phyloP scores from a whole-genome alignment of 2,797 vertebrate genomes.

The Bradypus variegatus region DNA sequence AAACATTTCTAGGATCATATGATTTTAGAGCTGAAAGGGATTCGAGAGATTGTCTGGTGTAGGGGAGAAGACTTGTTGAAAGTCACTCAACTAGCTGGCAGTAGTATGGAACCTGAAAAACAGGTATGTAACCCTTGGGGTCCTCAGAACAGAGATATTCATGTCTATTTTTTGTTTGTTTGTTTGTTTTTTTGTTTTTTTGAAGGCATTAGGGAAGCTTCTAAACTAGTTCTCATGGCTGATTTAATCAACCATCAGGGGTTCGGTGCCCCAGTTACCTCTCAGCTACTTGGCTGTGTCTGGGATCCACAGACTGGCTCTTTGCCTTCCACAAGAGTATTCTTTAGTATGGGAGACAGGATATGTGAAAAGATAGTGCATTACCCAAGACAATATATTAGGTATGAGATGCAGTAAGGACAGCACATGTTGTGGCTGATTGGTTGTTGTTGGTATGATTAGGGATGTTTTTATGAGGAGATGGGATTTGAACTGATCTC shows the following conservation, averaged over 20 bases:
- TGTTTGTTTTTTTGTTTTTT: neutral
- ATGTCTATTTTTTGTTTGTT: neutral
- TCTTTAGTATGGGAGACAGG: neutral
- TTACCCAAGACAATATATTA: neutral
- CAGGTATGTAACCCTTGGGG: neutral
- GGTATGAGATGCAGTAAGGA: neutral
- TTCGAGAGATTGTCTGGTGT: neutral
- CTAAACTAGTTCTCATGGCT: neutral
- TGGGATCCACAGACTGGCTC: neutral
- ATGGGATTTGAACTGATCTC: neutral
- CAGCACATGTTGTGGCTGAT: neutral
- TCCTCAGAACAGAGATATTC: neutral
- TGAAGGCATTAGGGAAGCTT: neutral
- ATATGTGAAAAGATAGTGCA: neutral
- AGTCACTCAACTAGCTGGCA: neutral
- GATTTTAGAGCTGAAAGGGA: slow-evolving; percentile 29
- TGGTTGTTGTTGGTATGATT: neutral
- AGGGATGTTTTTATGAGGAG: neutral
- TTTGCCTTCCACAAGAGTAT: neutral
- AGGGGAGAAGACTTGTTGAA: neutral
- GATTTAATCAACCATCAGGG: neutral
- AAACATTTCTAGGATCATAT: neutral
- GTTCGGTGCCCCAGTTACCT: neutral
- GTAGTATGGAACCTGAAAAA: neutral
- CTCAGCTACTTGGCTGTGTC: neutral